Evolutionary conservation across 53 echinoderm and acorn worm genomes (phyloP), one percentile per base, ranked within the genome.

Genomic region (Paracentrotus lividus): DNA sequence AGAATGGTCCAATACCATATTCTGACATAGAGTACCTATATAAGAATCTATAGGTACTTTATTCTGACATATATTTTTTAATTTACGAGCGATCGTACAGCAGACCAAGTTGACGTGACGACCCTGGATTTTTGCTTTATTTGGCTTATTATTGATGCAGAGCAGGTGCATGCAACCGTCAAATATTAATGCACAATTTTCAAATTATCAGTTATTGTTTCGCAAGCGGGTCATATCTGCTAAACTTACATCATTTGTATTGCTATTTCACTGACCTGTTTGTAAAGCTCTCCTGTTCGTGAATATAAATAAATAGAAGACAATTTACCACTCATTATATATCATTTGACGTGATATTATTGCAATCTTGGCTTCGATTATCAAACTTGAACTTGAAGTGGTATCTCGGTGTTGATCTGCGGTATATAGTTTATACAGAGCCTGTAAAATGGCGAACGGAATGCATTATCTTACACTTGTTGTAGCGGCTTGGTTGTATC

Each of bases 401-500:
- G 5, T n/a, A 27, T 33, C 26, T 75, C 34, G n/a, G n/a, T n/a
- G n/a, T n/a, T n/a, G n/a, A n/a, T n/a, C n/a, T n/a, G n/a, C n/a
- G n/a, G n/a, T n/a, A n/a, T n/a, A n/a, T n/a, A n/a, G n/a, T n/a
- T n/a, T n/a, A 45, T 5, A 47, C n/a, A 51, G 51, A n/a, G 85
- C n/a, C 29, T 49, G 32, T 26, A 85, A 85, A 45, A 85, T 85
- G 85, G 85, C 85, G 5, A 85, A 26, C 29, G 85, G 51, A 85
- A 85, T 85, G 85, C 13, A 27, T 26, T 49, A 49, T 85, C 91
- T 95, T 61, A 76, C 94, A 7, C 32, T 95, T 15, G 95, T 76
- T 27, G 60, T 96, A 32, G 96, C 94, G 15, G 8, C 93, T 38
- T 96, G 5, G 92, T 93, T 33, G 31, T 52, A 51, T 12, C 51